These are phyloP conservation scores for Selene dorsalis DNA, from an alignment of 2,797 vertebrate species.

Conservation along the genomic window DNA sequence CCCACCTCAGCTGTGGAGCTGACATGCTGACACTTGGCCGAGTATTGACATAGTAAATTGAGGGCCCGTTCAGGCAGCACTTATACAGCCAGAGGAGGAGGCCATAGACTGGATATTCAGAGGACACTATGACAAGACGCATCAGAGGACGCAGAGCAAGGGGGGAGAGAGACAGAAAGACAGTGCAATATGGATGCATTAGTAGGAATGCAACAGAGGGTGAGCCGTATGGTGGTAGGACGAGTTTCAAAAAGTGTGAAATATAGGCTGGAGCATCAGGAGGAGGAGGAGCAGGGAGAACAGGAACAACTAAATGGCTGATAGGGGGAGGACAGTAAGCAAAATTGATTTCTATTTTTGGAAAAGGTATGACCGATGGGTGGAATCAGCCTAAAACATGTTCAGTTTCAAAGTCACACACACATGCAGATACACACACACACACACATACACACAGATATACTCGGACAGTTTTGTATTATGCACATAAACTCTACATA, in stretches of 20 bases:
- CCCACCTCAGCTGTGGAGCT: slow-evolving; percentile 40
- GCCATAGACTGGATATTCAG: slow-evolving; percentile 55
- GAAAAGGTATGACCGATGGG: slow-evolving; percentile 30
- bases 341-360: slow-evolving; percentile 73
- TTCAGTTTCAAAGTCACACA: slow-evolving; percentile 44
- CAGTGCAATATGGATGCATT: slow-evolving; percentile 24
- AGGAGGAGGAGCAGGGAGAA: slow-evolving; percentile 36
- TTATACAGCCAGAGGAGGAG: slow-evolving; percentile 65
- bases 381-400: slow-evolving; percentile 51
- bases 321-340: slow-evolving; percentile 48
- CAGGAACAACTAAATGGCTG: slow-evolving; percentile 37
- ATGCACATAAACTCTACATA: slow-evolving; percentile 43
- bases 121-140: slow-evolving; percentile 42
- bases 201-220: slow-evolving; percentile 31
- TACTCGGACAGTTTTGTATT: slow-evolving; percentile 9
- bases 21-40: slow-evolving; percentile 71
- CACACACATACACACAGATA: too few species aligned
- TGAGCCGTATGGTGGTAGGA: slow-evolving; percentile 24
- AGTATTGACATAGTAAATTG: slow-evolving; percentile 72
- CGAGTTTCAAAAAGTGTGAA: slow-evolving; percentile 29
- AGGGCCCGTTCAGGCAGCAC: slow-evolving; percentile 58
- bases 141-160: slow-evolving; percentile 26
- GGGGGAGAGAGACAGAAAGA: slow-evolving; percentile 1
- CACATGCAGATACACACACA: slow-evolving; percentile 10
- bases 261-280: slow-evolving; percentile 20